Conservation (phyloP, 2,113 vertebrate genomes). For the Salvelinus namaycush region DNA sequence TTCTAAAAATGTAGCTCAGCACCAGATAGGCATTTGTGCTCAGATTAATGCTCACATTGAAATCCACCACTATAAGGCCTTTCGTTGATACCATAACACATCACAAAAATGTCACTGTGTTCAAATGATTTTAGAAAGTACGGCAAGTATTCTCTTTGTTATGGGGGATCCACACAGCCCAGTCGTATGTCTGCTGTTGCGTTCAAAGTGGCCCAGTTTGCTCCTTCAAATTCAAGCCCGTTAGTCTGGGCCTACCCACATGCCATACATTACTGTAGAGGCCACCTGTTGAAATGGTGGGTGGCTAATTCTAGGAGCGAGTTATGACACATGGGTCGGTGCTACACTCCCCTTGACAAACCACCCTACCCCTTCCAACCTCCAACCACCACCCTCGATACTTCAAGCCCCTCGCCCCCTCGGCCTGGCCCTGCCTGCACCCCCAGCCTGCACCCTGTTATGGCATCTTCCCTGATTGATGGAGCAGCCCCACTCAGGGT, state of each 20-base stretch:
- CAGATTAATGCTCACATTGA: not conserved
- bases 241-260: constrained; percentile 34
- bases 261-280: constrained; percentile 58
- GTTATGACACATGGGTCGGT: constrained; percentile 46
- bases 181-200: constrained; percentile 2
- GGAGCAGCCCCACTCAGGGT: constrained; percentile 84
- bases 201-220: constrained; percentile 17
- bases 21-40: not conserved
- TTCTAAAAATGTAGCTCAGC: not conserved
- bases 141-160: not conserved
- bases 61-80: not conserved
- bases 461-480: constrained; percentile 90
- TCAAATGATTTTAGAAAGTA: constrained; percentile 19
- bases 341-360: constrained; percentile 74
- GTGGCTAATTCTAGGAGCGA: constrained; percentile 78
- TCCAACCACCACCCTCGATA: constrained; percentile 48
- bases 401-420: not conserved
- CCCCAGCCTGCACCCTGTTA: constrained; percentile 69
- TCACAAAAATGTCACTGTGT: constrained; percentile 28
- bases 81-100: constrained; percentile 39
- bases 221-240: not conserved
- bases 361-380: constrained; percentile 73
- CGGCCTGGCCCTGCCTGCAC: constrained; percentile 13
- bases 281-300: constrained; percentile 88
- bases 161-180: not conserved